A percentile compares a stretch with the other conserved stretches of the same genome.
These are phyloP conservation scores for Megaceryle maxima DNA, from an alignment of 2,113 vertebrate genomes.

Conservation along the genomic window DNA sequence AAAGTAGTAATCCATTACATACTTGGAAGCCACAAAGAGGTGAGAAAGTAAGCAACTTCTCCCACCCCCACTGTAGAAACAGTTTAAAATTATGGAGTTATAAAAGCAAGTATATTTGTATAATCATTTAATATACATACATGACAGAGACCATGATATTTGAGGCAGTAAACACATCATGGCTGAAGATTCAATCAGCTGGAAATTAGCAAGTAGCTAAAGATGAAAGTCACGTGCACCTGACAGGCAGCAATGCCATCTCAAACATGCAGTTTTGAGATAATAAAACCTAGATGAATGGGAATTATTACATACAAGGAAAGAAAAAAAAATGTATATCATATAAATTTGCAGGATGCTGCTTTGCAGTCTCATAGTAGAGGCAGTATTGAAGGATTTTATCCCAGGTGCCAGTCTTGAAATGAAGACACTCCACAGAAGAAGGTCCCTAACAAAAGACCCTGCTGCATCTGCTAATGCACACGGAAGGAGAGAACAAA, in stretches of 20 bases:
- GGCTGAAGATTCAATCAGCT: not conserved
- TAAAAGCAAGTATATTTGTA: not conserved
- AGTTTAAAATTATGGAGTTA: not conserved
- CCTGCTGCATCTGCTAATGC: not conserved
- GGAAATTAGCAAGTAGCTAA: not conserved
- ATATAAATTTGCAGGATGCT: not conserved
- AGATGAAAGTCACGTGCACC: not conserved
- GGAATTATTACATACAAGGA: not conserved
- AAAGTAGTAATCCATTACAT: not conserved
- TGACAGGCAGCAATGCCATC: not conserved
- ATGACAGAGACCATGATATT: not conserved
- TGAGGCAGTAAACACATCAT: not conserved
- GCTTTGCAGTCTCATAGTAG: not conserved
- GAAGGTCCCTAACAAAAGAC: not conserved
- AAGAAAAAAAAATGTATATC: not conserved
- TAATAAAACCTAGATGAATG: not conserved
- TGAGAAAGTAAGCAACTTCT: not conserved
- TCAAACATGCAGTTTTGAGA: not conserved
- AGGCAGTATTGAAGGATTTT: not conserved
- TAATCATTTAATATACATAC: not conserved
- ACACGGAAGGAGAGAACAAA: not conserved
- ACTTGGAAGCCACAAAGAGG: not conserved
- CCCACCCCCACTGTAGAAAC: not conserved
- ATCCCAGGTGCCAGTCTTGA: not conserved
- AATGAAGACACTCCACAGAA: not conserved